Conservation (phyloP, 2,888 invertebrate genomes). For the Volucella inflata region DNA sequence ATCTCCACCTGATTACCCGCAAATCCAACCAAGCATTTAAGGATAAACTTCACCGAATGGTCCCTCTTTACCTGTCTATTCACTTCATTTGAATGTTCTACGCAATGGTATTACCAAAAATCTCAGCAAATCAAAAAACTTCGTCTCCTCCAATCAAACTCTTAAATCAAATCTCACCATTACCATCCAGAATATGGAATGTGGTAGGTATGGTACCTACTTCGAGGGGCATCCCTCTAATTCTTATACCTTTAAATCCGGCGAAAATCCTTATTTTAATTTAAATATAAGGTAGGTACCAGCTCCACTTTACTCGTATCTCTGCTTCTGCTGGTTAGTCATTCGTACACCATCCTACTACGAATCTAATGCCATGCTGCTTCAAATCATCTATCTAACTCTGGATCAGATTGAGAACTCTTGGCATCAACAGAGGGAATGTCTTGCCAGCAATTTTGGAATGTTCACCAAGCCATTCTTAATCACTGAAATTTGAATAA, state of each 20-base stretch:
- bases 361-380: too few relatives aligned
- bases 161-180: slow-evolving; percentile 37
- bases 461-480: slow-evolving; percentile 53
- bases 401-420: too few relatives aligned
- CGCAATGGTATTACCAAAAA: not conserved
- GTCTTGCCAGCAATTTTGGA: slow-evolving; percentile 40
- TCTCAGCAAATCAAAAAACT: slow-evolving; percentile 13
- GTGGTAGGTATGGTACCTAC: not conserved
- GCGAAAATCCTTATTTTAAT: slow-evolving; percentile 53
- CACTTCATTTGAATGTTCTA: too few relatives aligned
- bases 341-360: not conserved
- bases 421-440: slow-evolving; percentile 3
- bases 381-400: too few relatives aligned
- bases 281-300: slow-evolving; percentile 12
- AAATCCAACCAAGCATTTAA: too few relatives aligned
- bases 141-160: slow-evolving; percentile 3
- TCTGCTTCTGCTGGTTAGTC: not conserved
- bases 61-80: too few relatives aligned
- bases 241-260: slow-evolving; percentile 17
- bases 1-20: too few relatives aligned
- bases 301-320: not conserved
- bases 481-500: slow-evolving; percentile 68
- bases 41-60: too few relatives aligned
- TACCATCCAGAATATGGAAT: not conserved
- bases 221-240: too few relatives aligned